Conservation (phyloP, 2,113 vertebrate genomes). For the Scytalopus superciliaris region DNA sequence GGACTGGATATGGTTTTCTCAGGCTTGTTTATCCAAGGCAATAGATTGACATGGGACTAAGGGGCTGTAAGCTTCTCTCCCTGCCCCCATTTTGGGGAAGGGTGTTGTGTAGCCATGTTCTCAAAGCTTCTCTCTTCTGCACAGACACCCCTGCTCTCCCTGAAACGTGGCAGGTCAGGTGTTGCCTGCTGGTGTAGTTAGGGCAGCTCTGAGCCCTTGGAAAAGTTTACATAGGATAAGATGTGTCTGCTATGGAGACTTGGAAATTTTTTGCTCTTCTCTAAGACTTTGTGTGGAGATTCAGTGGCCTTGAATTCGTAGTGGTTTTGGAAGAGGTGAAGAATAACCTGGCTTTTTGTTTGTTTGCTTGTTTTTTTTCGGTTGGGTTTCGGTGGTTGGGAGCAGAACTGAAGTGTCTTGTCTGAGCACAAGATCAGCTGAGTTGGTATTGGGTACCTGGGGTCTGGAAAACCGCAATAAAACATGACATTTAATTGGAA, state of each 20-base stretch:
- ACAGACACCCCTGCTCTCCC: background rate
- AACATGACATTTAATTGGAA: background rate
- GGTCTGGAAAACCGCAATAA: background rate
- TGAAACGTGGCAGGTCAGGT: background rate
- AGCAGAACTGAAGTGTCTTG: background rate
- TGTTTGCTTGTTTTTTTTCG: background rate
- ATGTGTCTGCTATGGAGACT: slow-evolving; percentile 35
- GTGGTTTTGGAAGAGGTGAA: slow-evolving; percentile 51
- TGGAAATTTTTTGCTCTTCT: slow-evolving; percentile 25
- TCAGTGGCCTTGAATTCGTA: slow-evolving; percentile 57
- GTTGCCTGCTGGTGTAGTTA: background rate
- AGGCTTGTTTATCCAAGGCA: background rate
- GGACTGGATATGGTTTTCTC: background rate
- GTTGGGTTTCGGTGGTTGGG: slow-evolving; percentile 2
- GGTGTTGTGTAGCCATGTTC: background rate
- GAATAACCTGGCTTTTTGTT: slow-evolving; percentile 20
- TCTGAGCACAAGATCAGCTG: background rate
- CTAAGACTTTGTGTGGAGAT: slow-evolving; percentile 33
- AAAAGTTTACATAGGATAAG: background rate
- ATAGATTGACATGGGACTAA: background rate
- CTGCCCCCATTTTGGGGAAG: background rate
- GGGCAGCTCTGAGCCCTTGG: background rate
- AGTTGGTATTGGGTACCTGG: background rate
- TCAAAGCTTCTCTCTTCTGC: background rate
- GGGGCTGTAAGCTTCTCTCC: background rate